Base-by-base conservation (phyloP, 2,113 vertebrate species). In the Zonotrichia leucophrys region DNA sequence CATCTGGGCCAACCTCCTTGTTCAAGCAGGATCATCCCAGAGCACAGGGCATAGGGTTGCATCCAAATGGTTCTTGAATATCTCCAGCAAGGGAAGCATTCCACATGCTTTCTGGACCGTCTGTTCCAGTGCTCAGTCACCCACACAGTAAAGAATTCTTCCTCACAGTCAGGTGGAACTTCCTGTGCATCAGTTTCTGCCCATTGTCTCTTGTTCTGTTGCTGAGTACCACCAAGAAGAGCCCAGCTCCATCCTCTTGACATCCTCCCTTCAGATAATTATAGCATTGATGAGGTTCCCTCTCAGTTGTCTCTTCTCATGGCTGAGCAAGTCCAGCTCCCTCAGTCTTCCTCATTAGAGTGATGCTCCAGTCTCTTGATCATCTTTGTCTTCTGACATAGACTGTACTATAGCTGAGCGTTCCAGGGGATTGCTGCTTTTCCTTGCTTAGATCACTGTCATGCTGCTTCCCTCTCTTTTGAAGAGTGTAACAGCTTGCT, bases 371-470 rank as follows among this genome's bases (percentile, higher is more conserved):
- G 39, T 83, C 35, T 30, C 20, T 18, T 55, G 53, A n/a, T 53
- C 7, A 3, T 47, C 19, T 73, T 58, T 83, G 41, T 62, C 25
- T 39, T 46, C 30, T 28, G n/a, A 35, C 24, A 12, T 2, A 35
- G n/a, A 53, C 39, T 0, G 0, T 67, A 23, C 30, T 68, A 6
- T 30, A 60, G 20, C 46, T 31, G 24, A 62, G 47, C 1, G 3
- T 82, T 55, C 47, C 53, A 47, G 14, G 24, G 41, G 39, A 10
- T 53, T 42, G 17, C 42, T 58, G 27, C 25, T 58, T 62, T 89
- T 68, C 30, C 17, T n/a, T 53, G 35, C 69, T 68, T 76, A 21
- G 62, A 10, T 76, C n/a, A 15, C 30, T 47, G n/a, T 83, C n/a
- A 9, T 39, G 15, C 27, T 52, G 7, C 16, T 76, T 89, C 35